These are phyloP conservation scores for Trichogramma dendrolimi DNA, from an alignment of 2,888 invertebrate species.

Conservation along the genomic window DNA sequence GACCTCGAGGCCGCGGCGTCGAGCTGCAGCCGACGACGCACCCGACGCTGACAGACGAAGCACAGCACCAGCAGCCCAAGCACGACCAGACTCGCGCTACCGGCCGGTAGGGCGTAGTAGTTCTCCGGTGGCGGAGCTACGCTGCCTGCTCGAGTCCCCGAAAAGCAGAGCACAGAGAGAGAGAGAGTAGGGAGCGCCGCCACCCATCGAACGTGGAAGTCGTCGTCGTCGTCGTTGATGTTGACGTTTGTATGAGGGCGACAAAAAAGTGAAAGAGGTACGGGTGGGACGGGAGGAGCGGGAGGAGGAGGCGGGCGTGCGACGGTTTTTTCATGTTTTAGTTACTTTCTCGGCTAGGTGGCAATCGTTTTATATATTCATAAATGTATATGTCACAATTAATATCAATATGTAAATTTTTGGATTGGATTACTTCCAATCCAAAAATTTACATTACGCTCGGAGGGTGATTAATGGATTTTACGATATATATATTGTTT, in stretches of 20 bases:
- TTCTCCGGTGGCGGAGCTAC: constrained; percentile 56
- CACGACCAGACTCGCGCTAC: constrained; percentile 53
- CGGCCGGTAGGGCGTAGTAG: constrained; percentile 58
- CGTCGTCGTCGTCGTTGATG: too few species aligned
- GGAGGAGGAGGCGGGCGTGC: constrained; percentile 8
- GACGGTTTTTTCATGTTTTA: not conserved
- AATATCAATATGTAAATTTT: too few species aligned
- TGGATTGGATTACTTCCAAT: too few species aligned
- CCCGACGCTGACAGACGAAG: constrained; percentile 58
- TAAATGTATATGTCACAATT: too few species aligned
- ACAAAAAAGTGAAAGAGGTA: not conserved
- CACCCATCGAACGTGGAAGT: not conserved
- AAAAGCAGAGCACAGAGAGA: not conserved
- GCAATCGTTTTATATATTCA: too few species aligned
- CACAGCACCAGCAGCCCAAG: constrained; percentile 53
- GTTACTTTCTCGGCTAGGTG: too few species aligned
- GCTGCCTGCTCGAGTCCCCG: constrained; percentile 48
- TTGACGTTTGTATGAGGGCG: not conserved
- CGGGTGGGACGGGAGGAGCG: not conserved
- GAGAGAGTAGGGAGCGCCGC: constrained; percentile 15
- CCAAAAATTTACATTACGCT: too few species aligned
- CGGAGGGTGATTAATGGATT: too few species aligned
- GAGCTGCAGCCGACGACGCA: constrained; percentile 40
- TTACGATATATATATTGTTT: too few species aligned
- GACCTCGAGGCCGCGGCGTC: constrained; percentile 30